A percentile compares a stretch with the other conserved stretches of the same genome.
phyloP scores from a whole-genome alignment of 2,113 vertebrate genomes.

The Ammospiza caudacuta region DNA sequence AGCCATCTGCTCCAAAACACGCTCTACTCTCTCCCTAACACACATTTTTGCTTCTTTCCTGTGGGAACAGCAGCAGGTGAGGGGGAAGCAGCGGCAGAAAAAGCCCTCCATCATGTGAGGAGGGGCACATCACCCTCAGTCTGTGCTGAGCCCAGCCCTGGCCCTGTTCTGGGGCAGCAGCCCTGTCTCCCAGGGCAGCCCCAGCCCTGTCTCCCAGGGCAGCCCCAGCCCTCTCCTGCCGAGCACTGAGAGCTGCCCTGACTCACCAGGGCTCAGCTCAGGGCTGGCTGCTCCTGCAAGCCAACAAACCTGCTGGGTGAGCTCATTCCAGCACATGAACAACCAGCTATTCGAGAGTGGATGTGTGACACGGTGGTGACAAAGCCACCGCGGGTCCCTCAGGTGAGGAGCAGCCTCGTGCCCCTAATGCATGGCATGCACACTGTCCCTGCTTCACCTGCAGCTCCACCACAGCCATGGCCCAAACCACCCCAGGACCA shows the following conservation, averaged over 20 bases:
- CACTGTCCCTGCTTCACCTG: rapidly evolving
- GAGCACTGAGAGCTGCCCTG: neutral
- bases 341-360: neutral
- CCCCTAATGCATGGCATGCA: rapidly evolving
- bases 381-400: rapidly evolving
- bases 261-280: neutral
- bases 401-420: neutral
- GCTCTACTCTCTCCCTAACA: neutral
- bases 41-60: neutral
- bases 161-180: too few species aligned
- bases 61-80: conserved; percentile 30
- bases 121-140: neutral
- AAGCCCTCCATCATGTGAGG: neutral
- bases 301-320: conserved; percentile 43
- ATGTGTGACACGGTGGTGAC: neutral
- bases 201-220: neutral
- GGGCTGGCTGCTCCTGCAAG: neutral
- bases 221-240: neutral
- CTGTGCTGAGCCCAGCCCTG: neutral
- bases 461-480: neutral
- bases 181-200: neutral
- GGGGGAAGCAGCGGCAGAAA: neutral
- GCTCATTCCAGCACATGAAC: neutral
- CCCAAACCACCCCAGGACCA: neutral
- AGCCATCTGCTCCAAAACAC: conserved; percentile 32